phyloP scores from a whole-genome alignment of 2,888 invertebrate genomes.

The Drosophila borborema region DNA sequence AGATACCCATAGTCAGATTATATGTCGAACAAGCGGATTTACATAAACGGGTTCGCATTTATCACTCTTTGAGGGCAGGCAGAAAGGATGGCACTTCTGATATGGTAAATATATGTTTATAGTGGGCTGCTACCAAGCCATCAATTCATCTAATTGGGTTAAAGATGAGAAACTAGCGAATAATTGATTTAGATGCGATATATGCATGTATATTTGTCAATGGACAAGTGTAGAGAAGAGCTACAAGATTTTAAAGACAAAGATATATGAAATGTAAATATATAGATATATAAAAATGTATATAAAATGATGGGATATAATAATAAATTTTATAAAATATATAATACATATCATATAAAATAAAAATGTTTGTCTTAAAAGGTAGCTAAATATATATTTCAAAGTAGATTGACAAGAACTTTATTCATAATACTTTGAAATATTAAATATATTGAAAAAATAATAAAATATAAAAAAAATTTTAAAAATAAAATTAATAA shows the following conservation, averaged over 20 bases:
- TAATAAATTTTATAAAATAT: no score
- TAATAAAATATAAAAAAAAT: no score
- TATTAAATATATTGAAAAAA: no score
- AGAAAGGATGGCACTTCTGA: conserved; percentile 38
- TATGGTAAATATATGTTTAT: conserved; percentile 13
- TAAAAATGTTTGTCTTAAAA: no score
- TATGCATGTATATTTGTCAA: background rate
- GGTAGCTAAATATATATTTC: no score
- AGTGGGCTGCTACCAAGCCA: conserved; percentile 21
- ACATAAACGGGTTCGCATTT: conserved; percentile 45
- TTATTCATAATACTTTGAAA: no score
- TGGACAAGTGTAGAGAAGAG: background rate
- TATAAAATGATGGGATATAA: background rate
- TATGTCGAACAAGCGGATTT: conserved; percentile 41
- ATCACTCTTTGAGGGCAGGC: conserved; percentile 20
- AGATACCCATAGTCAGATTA: conserved; percentile 37
- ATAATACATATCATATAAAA: no score
- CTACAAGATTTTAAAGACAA: background rate
- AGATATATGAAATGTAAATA: background rate
- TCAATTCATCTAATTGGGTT: conserved; percentile 28
- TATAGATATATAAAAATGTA: background rate
- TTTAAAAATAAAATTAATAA: no score
- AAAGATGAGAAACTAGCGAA: background rate
- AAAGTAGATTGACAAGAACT: no score
- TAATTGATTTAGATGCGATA: background rate